Percentiles rank a stretch among this genome's conserved stretches.
These are phyloP conservation scores for Euura saliciscinereae DNA, from an alignment of 1,140 invertebrate species.

Conservation along the genomic window DNA sequence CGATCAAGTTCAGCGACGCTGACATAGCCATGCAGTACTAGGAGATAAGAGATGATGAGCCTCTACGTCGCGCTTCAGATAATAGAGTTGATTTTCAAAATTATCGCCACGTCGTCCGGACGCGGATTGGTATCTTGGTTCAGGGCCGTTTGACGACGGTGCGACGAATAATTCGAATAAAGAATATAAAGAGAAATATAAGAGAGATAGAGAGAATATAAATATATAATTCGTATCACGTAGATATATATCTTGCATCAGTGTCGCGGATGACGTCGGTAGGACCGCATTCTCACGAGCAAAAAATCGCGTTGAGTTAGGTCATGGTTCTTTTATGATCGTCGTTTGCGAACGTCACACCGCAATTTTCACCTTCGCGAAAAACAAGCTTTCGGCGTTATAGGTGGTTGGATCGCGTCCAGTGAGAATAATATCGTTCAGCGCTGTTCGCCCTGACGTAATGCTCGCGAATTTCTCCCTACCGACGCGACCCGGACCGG, in stretches of 20 bases:
- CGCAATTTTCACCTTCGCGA: no score
- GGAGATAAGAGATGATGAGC: neutral
- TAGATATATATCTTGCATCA: neutral
- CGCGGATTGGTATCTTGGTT: neutral
- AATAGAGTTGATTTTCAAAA: neutral
- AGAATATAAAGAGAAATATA: no score
- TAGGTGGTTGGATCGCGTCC: no score
- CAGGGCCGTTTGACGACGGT: neutral
- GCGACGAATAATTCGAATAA: no score
- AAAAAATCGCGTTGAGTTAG: slow-evolving; percentile 2
- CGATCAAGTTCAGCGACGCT: slow-evolving; percentile 24
- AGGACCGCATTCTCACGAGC: neutral
- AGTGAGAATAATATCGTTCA: no score
- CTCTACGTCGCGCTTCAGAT: neutral
- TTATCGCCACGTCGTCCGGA: neutral
- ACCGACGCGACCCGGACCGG: no score
- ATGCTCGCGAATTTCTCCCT: no score
- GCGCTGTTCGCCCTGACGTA: no score
- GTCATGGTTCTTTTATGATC: neutral
- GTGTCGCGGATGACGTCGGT: neutral
- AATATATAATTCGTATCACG: no score
- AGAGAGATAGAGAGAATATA: no score
- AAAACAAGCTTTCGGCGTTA: no score
- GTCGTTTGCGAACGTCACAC: neutral
- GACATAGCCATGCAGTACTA: slow-evolving; percentile 34